A percentile compares a stretch with the other conserved stretches of the same genome.
Conservation (phyloP, 2,888 invertebrate genomes). For the Rhogogaster chlorosoma region DNA sequence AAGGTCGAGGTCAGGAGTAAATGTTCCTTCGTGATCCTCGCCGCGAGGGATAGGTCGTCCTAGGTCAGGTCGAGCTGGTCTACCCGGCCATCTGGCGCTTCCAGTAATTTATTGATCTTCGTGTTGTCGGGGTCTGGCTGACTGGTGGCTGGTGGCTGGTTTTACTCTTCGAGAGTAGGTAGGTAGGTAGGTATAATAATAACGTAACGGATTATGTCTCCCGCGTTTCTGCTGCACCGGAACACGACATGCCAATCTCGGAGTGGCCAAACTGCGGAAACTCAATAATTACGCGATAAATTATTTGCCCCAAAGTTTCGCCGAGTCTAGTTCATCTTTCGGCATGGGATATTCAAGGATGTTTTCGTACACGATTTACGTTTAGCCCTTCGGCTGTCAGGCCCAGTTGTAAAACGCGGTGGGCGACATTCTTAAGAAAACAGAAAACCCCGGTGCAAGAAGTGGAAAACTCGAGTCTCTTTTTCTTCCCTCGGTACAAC, state of each 20-base stretch:
- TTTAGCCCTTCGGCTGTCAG: background rate
- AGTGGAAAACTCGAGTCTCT: background rate
- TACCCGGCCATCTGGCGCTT: slow-evolving; percentile 57
- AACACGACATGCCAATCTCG: no score
- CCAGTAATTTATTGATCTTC: slow-evolving; percentile 46
- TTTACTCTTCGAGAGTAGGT: background rate
- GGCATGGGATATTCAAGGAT: background rate
- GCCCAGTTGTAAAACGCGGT: slow-evolving; percentile 5
- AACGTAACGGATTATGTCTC: background rate
- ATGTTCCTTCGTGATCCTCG: slow-evolving; percentile 36
- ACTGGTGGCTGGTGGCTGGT: background rate
- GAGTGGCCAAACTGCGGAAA: no score
- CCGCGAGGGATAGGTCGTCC: slow-evolving; percentile 47
- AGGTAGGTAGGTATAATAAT: background rate
- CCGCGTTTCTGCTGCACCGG: no score
- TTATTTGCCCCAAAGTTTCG: no score
- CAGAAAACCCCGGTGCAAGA: background rate
- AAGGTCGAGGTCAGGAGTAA: slow-evolving; percentile 48
- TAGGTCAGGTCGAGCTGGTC: slow-evolving; percentile 49
- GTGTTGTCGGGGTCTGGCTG: background rate
- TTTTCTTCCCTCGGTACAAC: background rate
- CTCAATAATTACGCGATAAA: no score
- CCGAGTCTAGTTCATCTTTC: no score
- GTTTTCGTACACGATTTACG: background rate
- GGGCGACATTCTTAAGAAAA: slow-evolving; percentile 44